These are phyloP conservation scores for Salvator merianae DNA, from an alignment of 2,113 vertebrate species.

Conservation along the genomic window DNA sequence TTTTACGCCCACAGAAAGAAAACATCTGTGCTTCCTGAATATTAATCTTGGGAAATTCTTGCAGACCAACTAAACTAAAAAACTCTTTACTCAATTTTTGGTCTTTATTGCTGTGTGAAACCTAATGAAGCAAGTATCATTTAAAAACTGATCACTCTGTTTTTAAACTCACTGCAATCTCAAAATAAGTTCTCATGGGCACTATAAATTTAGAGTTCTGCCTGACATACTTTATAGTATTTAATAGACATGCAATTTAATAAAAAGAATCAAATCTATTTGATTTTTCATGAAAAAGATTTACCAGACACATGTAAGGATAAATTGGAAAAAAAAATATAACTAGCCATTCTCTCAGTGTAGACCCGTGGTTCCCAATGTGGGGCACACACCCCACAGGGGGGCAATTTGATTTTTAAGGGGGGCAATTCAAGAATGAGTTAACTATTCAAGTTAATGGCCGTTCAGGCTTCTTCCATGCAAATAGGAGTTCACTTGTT, in stretches of 20 bases:
- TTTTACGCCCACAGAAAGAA: constrained; percentile 76
- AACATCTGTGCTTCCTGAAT: constrained; percentile 81
- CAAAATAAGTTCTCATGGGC: background rate
- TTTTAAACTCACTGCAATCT: background rate
- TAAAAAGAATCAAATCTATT: background rate
- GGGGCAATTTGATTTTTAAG: no score
- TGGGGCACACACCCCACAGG: no score
- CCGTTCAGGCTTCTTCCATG: no score
- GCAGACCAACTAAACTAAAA: constrained; percentile 65
- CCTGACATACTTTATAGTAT: background rate
- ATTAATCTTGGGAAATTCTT: constrained; percentile 73
- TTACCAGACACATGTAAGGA: background rate
- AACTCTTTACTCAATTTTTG: constrained; percentile 43
- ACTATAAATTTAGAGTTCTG: background rate
- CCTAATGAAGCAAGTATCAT: constrained; percentile 34
- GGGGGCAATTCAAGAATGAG: no score
- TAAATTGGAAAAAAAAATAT: background rate
- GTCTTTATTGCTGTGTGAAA: constrained; percentile 46
- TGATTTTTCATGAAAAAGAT: background rate
- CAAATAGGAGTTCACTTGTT: no score
- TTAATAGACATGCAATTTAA: constrained; percentile 5
- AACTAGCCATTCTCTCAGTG: background rate
- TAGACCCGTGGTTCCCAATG: no score
- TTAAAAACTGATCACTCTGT: constrained; percentile 21
- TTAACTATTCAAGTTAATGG: no score